Evolutionary conservation across 2,797 vertebrate genomes (phyloP).

Genomic region (Neostethus bicornis): DNA sequence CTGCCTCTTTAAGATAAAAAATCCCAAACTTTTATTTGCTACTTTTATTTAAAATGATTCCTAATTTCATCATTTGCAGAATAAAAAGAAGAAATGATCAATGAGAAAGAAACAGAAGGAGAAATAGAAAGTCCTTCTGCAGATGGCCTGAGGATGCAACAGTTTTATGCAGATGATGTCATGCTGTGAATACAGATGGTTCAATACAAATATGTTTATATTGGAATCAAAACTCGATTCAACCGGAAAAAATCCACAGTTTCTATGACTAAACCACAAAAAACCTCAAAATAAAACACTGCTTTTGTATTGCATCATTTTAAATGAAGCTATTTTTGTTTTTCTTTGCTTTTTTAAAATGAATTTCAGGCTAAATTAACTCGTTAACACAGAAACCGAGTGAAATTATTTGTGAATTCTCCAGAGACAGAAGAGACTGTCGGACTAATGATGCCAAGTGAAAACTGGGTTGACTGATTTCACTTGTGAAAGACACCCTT

Average conservation of each 20-base stretch:
- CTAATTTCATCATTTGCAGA: too few species aligned
- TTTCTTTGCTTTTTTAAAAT: background rate
- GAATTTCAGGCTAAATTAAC: background rate
- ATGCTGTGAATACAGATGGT: background rate
- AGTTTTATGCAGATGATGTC: background rate
- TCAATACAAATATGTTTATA: background rate
- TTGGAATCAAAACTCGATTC: too few species aligned
- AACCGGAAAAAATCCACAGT: too few species aligned
- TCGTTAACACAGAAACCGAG: constrained; percentile 15
- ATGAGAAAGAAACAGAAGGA: background rate
- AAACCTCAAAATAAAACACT: too few species aligned
- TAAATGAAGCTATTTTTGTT: too few species aligned
- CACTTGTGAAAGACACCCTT: constrained; percentile 67
- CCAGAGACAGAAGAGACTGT: constrained; percentile 47
- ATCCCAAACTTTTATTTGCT: too few species aligned
- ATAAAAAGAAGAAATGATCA: too few species aligned
- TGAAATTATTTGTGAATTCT: constrained; percentile 35
- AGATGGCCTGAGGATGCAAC: too few species aligned
- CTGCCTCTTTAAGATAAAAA: too few species aligned
- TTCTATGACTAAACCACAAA: too few species aligned
- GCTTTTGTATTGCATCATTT: too few species aligned
- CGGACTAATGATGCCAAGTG: constrained; percentile 47
- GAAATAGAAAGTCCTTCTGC: background rate
- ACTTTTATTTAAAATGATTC: too few species aligned
- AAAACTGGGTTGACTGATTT: constrained; percentile 71